Evolutionary conservation across 1,140 invertebrate genomes (phyloP).

Genomic region (Melanaphis sacchari): DNA sequence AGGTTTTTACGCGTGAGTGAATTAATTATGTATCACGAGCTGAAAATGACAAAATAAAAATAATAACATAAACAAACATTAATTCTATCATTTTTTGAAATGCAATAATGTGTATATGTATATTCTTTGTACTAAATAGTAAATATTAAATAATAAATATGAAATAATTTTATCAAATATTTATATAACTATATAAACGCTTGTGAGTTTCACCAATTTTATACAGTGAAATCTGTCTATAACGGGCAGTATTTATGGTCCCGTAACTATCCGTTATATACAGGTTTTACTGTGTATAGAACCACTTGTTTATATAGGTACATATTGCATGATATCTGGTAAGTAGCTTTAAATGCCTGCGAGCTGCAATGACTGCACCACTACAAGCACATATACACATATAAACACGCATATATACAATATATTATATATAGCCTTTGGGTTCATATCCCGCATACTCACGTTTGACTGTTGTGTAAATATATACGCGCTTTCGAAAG

Average conservation of each 20-base stretch:
- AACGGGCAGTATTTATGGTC: too few species aligned
- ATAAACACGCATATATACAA: not conserved
- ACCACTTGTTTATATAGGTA: not conserved
- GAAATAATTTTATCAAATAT: too few species aligned
- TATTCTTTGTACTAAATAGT: too few species aligned
- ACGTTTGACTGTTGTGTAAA: not conserved
- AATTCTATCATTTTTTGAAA: too few species aligned
- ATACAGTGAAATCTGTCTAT: too few species aligned
- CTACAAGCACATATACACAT: too few species aligned
- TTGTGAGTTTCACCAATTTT: too few species aligned
- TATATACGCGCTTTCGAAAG: not conserved
- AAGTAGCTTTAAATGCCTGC: not conserved
- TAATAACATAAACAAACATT: too few species aligned
- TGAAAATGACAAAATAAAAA: not conserved
- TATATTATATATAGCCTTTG: not conserved
- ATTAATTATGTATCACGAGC: not conserved
- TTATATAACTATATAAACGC: too few species aligned
- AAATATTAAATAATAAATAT: too few species aligned
- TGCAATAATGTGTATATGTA: too few species aligned
- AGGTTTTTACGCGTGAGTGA: not conserved
- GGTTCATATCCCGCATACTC: not conserved
- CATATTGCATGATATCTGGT: not conserved
- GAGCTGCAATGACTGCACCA: not conserved
- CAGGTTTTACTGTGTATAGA: not conserved
- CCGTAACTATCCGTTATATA: too few species aligned